A percentile compares a stretch with the other conserved stretches of the same genome.
Evolutionary conservation across 2,113 vertebrate genomes (phyloP).

Genomic region (Pleuronectes platessa): DNA sequence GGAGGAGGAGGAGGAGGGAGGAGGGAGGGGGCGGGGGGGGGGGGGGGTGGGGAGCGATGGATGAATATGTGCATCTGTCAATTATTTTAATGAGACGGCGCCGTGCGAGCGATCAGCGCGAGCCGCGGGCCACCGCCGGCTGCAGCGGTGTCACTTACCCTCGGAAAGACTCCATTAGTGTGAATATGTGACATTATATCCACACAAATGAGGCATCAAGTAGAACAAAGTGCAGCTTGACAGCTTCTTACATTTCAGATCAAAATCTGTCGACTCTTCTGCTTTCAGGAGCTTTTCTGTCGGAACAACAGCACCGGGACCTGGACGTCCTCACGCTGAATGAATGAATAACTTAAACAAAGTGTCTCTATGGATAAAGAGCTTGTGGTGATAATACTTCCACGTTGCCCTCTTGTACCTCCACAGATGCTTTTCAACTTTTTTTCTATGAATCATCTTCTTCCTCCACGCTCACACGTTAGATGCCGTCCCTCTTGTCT

Average conservation of each 20-base stretch:
- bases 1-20: not conserved
- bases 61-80: conserved; percentile 68
- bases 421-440: not conserved
- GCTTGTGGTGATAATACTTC: no score
- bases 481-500: no score
- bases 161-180: conserved; percentile 14
- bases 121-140: not conserved
- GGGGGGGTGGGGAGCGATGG: conserved; percentile 11
- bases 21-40: no score
- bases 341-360: not conserved
- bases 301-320: not conserved
- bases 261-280: not conserved
- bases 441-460: no score
- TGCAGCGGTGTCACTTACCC: conserved; percentile 11
- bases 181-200: conserved; percentile 11
- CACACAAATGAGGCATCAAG: conserved; percentile 9
- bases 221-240: not conserved
- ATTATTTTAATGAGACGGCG: conserved; percentile 67
- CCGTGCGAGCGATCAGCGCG: conserved; percentile 12
- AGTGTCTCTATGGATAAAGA: not conserved
- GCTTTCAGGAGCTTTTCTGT: not conserved
- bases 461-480: no score
- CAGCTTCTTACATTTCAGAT: not conserved
- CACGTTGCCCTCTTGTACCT: not conserved
- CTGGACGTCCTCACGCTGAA: not conserved